Evolutionary conservation across 2,797 vertebrate species (phyloP), one percentile per base, ranked within the genome.

Genomic region (Merluccius polli): DNA sequence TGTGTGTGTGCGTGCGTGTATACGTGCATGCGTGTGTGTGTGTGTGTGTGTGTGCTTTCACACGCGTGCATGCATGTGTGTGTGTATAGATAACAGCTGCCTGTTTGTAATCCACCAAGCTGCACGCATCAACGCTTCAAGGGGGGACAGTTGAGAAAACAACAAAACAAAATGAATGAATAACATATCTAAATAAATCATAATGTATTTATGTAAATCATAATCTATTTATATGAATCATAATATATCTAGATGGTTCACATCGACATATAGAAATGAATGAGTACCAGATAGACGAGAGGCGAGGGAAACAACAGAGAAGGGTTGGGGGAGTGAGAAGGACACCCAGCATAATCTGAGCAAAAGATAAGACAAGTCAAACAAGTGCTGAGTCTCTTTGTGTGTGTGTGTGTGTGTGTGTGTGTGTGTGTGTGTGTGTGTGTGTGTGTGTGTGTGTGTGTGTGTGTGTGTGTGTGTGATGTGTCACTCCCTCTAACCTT

Each of bases 1-100:
- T 9, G 16, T 59, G 48, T 21, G 16, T 3, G 59, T 27, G 21
- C 1, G 65, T 67, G 24, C 16, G 65, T 30, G 67, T 73, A 31
- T 76, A 67, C 63, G 36, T 73, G 73, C 69, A 29, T 75, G 74
- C 69, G 48, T 73, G 44, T 35, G 4, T 65, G 48, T 63, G 29
- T 35, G 13, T 73, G 8, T 32, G 11, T 63, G 38, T 63, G 35
- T 44, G 21, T 72, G 35, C 29, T 4, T 72, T n/a, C 44, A n/a
- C 29, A 24, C 48, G 36, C 48, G 71, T 72, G 36, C 48, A 24
- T 72, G 35, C 12, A 6, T 36, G 44, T 52, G 44, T 18, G 44
- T 52, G 44, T 32, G 27, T 70, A 31, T 70, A 12, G 27, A 63
- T 70, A 32, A 30, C 31, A 32, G 27, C 67, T 70, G 29, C 18